Evolutionary conservation across 2,113 vertebrate species (phyloP).

Genomic region (Daphoenositta chrysoptera): DNA sequence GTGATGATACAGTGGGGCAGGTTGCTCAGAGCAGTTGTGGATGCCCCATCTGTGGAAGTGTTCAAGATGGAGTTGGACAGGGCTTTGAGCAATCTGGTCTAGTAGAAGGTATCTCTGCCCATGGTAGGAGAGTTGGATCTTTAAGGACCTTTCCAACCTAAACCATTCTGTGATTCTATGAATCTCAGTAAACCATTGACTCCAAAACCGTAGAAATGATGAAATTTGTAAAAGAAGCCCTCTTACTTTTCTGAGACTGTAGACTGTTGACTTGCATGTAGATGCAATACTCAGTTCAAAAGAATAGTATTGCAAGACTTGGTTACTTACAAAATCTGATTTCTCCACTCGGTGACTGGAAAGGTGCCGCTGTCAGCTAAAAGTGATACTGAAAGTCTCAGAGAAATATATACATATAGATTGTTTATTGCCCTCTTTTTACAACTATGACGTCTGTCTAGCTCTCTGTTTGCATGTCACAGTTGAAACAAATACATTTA

Average conservation of each 20-base stretch:
- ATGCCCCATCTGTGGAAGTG: not conserved
- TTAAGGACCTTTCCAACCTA: not conserved
- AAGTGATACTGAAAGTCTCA: not conserved
- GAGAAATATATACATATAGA: not conserved
- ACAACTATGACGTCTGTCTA: not conserved
- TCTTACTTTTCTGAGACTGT: not conserved
- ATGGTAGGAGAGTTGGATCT: not conserved
- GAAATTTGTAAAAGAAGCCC: not conserved
- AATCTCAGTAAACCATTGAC: not conserved
- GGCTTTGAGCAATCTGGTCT: not conserved
- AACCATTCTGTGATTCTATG: not conserved
- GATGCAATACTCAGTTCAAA: not conserved
- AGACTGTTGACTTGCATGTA: not conserved
- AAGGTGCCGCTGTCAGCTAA: not conserved
- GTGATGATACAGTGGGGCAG: not conserved
- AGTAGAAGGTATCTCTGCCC: not conserved
- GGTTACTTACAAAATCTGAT: not conserved
- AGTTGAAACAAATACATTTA: not conserved
- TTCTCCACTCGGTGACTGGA: not conserved
- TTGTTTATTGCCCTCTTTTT: not conserved
- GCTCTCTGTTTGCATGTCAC: not conserved
- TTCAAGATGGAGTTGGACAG: not conserved
- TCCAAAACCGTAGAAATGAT: not conserved
- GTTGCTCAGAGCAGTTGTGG: not conserved
- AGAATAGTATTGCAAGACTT: not conserved